Conservation (phyloP, 1,140 invertebrate genomes). For the Tetranychus cinnabarinus region DNA sequence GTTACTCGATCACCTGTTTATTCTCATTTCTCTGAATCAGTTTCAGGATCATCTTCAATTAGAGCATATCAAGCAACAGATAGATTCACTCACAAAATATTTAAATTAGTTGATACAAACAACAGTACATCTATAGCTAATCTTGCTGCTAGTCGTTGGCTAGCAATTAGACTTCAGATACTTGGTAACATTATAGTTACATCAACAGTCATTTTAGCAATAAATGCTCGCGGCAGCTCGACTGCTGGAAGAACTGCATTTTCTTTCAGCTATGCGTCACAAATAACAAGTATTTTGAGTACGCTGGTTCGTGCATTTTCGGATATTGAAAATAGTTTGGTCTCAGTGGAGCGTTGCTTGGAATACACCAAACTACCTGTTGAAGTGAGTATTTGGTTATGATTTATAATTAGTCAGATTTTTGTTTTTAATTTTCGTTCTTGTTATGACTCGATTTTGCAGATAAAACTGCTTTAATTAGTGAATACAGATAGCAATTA, state of each 20-base stretch:
- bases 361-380: slow-evolving; percentile 52
- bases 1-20: slow-evolving; percentile 28
- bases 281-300: too few relatives aligned
- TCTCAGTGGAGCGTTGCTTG: too few relatives aligned
- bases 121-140: not conserved
- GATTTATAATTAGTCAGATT: not conserved
- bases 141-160: not conserved
- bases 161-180: not conserved
- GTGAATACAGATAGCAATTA: too few relatives aligned
- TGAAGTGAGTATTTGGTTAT: slow-evolving; percentile 39
- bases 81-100: not conserved
- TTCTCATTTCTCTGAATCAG: slow-evolving; percentile 30
- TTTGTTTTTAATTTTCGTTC: too few relatives aligned
- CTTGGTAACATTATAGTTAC: not conserved
- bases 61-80: slow-evolving; percentile 26
- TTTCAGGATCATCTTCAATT: slow-evolving; percentile 29
- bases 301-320: too few relatives aligned
- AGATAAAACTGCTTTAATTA: too few relatives aligned
- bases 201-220: slow-evolving; percentile 48
- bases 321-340: too few relatives aligned
- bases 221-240: slow-evolving; percentile 48
- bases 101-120: not conserved
- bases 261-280: slow-evolving; percentile 31
- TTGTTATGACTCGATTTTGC: too few relatives aligned
- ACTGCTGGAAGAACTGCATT: slow-evolving; percentile 57